Evolutionary conservation across 2,113 vertebrate genomes (phyloP), one percentile per base, ranked within the genome.

Genomic region (Taurulus bubalis): DNA sequence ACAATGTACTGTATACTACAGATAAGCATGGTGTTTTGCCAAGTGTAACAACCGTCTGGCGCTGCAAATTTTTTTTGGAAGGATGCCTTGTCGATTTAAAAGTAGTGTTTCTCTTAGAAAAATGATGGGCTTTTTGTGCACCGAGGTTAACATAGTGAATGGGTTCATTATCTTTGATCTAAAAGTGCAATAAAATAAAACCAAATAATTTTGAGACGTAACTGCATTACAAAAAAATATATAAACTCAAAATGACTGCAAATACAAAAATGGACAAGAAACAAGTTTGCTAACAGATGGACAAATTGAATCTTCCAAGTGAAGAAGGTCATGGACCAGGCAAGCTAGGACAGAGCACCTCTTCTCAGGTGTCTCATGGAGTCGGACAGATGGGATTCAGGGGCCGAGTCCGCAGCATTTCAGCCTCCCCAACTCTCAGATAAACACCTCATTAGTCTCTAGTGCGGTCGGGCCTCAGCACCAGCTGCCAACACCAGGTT

Each of bases 361-460:
- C 71, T 40, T 66, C 64, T 74, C 74, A 45, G 9, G 30, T 26
- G 72, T 69, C 53, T 74, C 62, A 26, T 79, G 18, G 78, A 67
- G 70, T 77, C 77, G 75, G 84, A 83, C 81, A 83, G 87, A 91
- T 87, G 85, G 82, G 74, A 73, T 71, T 84, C 55, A 49, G 67
- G 86, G 79, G 78, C 80, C 82, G 85, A 85, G 91, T 90, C 82
- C 78, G 71, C 63, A 30, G 34, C 79, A 71, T 81, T 89, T 79
- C 77, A 83, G 84, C 51, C 76, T 75, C 47, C 64, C 82, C 65
- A 77, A 49, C 79, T 88, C 87, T 85, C 71, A 74, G 73, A 90
- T 88, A 90, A 93, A 92, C 90, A 89, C 78, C 80, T 89, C 83
- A 87, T 94, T 88, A 92, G 85, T 85, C 84, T 74, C 69, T 8